Evolutionary conservation across 2,797 vertebrate species (phyloP), one percentile per base, ranked within the genome.

Genomic region (Scarus forsteni): DNA sequence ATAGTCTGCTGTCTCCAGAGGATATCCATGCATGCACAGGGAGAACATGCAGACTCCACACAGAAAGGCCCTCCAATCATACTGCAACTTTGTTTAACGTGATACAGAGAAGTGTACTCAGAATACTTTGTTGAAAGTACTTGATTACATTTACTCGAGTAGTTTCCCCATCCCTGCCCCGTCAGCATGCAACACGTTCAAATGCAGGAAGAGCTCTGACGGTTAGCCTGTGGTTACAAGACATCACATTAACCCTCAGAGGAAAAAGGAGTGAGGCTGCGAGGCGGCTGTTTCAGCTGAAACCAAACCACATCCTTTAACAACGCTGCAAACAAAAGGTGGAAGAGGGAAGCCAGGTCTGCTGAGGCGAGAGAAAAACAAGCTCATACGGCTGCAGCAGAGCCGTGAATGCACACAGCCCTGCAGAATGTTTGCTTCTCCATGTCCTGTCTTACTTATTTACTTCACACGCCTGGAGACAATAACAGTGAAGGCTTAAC

Each of bases 221-320:
- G 85, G 88, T 83, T 81, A 68, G 66, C 79, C 44, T 89, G 90
- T 77, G 89, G 88, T 89, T 90, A 85, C 54, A 48, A 83, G 70
- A 85, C 82, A 89, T 81, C 51, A 66, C 76, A 86, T 78, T 85
- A 79, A 80, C 61, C 54, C 55, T 52, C 55, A 62, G 57, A 85
- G 60, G 74, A 54, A 44, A 70, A 60, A 39, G 58, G 69, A 88
- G 79, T 36, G 12, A 59, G 60, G 83, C 65, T 49, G 18, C 15
- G 62, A 70, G 6, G 66, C 80, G 62, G 67, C 55, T 27, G 46
- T 59, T 68, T 71, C 27, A 14, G 78, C 80, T 60, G 52, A 86
- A 87, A 82, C 27, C 73, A 75, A 82, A 91, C 89, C 89, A 91
- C 89, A 89, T 91, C 86, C 88, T 88, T 78, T 88, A 73, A 78